Evolutionary conservation across 1,140 invertebrate species (phyloP), one percentile per base, ranked within the genome.

Genomic region (Kradibia gibbosae): DNA sequence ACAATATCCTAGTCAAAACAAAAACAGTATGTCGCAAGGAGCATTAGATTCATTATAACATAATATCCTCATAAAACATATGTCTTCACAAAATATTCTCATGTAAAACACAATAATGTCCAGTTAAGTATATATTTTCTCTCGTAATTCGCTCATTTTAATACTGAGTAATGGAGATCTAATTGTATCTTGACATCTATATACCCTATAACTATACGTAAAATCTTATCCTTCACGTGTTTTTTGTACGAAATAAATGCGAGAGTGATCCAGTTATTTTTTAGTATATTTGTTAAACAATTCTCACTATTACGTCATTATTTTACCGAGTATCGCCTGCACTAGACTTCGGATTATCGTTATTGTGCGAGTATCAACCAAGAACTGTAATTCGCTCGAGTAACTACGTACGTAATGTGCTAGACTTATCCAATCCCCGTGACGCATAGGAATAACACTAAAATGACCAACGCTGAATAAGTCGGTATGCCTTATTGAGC

Each of bases 11-110:
- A 65, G 34, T 65, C 60, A 1, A 65, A 67, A 39, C 34, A 39
- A 67, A 34, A 22, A n/a, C 34, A 39, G 34, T n/a, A 11, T 22
- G 15, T 22, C 8, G 34, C 31, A 15, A 57, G 36, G 20, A 42
- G 50, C 36, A n/a, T 60, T 55, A 36, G 60, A 75, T 60, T 75
- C 53, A 53, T 55, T 42, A 75, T 60, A 75, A 75, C 36, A 55
- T 34, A 60, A 42, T 36, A 50, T 3, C 50, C 25, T 74, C 34
- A 31, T 42, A 28, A 17, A 34, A 8, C 60, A 28, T 25, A 50
- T 42, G 11, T 76, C 36, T 78, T 78, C 60, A 48, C 75, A 67
- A 34, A 39, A 50, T 65, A 67, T 78, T 78, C 42, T 78, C 42
- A 78, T 39, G 62, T 60, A 34, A 42, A 17, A 25, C 22, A 42